Evolutionary conservation across 1,140 invertebrate species (phyloP), one percentile per base, ranked within the genome.

Genomic region (Pseudoatta argentina): DNA sequence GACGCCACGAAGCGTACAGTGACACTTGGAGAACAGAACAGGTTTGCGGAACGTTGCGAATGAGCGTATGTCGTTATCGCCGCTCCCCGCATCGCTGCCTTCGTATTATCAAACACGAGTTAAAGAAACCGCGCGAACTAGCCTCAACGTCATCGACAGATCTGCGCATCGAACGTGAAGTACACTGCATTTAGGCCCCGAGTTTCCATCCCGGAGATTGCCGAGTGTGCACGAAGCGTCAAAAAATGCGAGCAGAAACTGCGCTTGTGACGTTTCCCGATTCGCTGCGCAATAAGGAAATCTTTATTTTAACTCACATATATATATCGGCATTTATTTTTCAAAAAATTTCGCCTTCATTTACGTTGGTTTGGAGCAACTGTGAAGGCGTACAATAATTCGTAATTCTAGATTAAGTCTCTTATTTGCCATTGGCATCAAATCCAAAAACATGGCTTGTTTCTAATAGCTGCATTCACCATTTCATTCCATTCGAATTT

Each of bases 81-180:
- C n/a, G 14, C 44, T 53, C 6, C 8, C 2, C 16, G n/a, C 30
- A 53, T 57, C 16, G 21, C 21, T 21, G 16, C 12, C n/a, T 27
- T 12, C 27, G 24, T n/a, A 67, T 69, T 18, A 18, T 71, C 16
- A 48, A 48, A 72, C 53, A 6, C 39, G 69, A 75, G 48, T 83
- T 75, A 83, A 83, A 83, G 69, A 73, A 61, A 75, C 79, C 79
- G 79, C 79, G 79, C 79, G 69, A 72, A 75, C 69, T 39, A 12
- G 27, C 21, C 7, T 16, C 53, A 27, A 24, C 27, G n/a, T 51
- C 79, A 61, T 48, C 34, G 67, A 82, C 63, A 55, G 16, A 24
- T 82, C 57, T 72, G 53, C 34, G 66, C 53, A 72, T 83, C 55
- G 79, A 75, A 55, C 55, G 67, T 59, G 39, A 21, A 73, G 55